Evolutionary conservation across 30 jellyfish, hydroid and myxozoan genomes (phyloP), one percentile per base, ranked within the genome.

Genomic region (Aurelia sp.): DNA sequence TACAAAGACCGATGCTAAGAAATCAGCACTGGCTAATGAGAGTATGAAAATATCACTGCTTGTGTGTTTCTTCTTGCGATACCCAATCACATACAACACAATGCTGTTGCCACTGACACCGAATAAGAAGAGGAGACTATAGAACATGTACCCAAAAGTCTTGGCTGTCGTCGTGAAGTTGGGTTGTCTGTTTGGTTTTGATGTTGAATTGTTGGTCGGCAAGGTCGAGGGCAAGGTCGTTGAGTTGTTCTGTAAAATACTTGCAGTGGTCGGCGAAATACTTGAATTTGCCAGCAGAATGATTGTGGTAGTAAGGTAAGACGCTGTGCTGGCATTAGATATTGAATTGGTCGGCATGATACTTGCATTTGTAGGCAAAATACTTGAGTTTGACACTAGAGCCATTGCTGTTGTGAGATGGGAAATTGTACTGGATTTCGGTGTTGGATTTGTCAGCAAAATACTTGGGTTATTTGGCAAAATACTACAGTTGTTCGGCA

Each of bases 81-180:
- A 51, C 11, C 96, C 96, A 58, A 87, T 31, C 27, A 69, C 86
- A 80, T 76, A 87, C 18, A 87, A 35, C 35, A 87, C 96, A 72
- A 87, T 22, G 8, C 68, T 68, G 61, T 87, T 87, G 5, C 96
- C 96, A 33, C 72, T 52, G 19, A 70, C 64, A 3, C 96, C 96
- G 24, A 78, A 22, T 63, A 77, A 38, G 8, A 87, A 44, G 9
- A 87, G 51, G 31, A 65, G 21, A 20, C 73, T 62, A 66, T 80
- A 80, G 81, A 80, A 80, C 13, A 67, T 69, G 58, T 65, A 80
- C 13, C 73, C 66, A 55, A 64, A 21, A 40, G 21, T 48, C 67
- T 63, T 80, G 11, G 74, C 81, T 21, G 76, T 38, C 0, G 55
- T 44, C 55, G 55, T 44, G 55, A 44, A 44, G 55, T 44, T 0